These are phyloP conservation scores for Pelagia noctiluca DNA, from an alignment of 30 jellyfish, hydroid and myxozoan genomes.

Conservation along the genomic window DNA sequence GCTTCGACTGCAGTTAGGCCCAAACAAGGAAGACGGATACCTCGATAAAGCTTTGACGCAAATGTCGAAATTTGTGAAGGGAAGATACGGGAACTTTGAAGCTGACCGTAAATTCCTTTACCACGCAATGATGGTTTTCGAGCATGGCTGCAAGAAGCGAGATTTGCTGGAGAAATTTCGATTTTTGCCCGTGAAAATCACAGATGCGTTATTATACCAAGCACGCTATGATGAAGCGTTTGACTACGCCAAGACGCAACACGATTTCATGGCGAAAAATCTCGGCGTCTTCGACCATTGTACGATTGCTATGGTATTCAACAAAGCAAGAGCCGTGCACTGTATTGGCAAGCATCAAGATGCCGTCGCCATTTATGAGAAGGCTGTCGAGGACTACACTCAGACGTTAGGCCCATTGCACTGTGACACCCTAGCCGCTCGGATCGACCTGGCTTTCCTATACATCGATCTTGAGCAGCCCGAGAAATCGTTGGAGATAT, in stretches of 20 bases:
- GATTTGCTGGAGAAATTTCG: slow-evolving; percentile 21
- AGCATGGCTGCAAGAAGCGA: slow-evolving; percentile 1
- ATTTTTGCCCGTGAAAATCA: slow-evolving; percentile 35
- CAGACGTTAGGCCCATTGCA: background rate
- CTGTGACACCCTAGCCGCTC: slow-evolving; percentile 47
- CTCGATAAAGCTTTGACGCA: slow-evolving; percentile 25
- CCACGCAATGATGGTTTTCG: slow-evolving; percentile 46
- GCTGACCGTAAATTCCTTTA: slow-evolving; percentile 18
- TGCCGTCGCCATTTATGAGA: background rate
- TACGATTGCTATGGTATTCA: slow-evolving; percentile 40
- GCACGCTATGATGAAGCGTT: slow-evolving; percentile 36
- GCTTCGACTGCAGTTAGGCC: slow-evolving; percentile 17
- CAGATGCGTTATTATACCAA: slow-evolving; percentile 52
- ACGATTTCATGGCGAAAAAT: slow-evolving; percentile 2
- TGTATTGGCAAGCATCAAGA: background rate
- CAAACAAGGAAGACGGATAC: background rate
- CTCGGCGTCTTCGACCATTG: slow-evolving; percentile 36
- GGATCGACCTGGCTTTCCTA: slow-evolving; percentile 44
- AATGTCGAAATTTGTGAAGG: slow-evolving; percentile 27
- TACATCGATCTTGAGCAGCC: slow-evolving; percentile 46
- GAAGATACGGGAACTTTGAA: slow-evolving; percentile 40
- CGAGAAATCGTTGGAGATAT: slow-evolving; percentile 29
- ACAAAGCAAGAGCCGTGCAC: slow-evolving; percentile 39
- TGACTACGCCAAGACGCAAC: slow-evolving; percentile 9
- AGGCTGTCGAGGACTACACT: slow-evolving; percentile 4